Conservation (phyloP, 2,797 vertebrate species). For the Melanogrammus aeglefinus region DNA sequence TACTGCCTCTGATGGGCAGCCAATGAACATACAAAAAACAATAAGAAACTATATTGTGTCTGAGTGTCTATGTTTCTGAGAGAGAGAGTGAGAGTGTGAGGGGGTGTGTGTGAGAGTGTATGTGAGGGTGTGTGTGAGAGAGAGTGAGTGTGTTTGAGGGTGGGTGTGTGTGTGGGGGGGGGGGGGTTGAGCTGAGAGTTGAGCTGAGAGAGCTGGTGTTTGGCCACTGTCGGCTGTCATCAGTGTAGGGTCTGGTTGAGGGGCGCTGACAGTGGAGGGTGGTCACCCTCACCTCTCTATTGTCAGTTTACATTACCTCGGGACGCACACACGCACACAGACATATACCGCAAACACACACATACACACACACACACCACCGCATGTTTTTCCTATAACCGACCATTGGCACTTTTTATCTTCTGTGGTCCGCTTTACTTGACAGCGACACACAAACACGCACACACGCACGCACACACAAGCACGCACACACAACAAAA, state of each 20-base stretch:
- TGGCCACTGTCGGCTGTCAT: constrained; percentile 63
- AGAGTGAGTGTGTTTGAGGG: too few species aligned
- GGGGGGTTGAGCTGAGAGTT: too few species aligned
- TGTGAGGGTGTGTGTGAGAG: too few species aligned
- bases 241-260: constrained; percentile 49
- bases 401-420: constrained; percentile 11
- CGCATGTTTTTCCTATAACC: background rate
- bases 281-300: constrained; percentile 54
- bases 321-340: constrained; percentile 18
- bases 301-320: constrained; percentile 68
- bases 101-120: background rate
- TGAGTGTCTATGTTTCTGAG: background rate
- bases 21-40: constrained; percentile 25
- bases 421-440: constrained; percentile 29
- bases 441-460: constrained; percentile 1
- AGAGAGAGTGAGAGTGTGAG: too few species aligned
- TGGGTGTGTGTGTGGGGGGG: too few species aligned
- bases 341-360: constrained; percentile 5
- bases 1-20: background rate
- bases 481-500: constrained; percentile 2
- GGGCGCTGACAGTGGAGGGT: constrained; percentile 55
- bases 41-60: background rate
- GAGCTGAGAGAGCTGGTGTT: constrained; percentile 42
- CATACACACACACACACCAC: constrained; percentile 15
- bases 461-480: constrained; percentile 14